Evolutionary conservation across 1,140 invertebrate species (phyloP), one percentile per base, ranked within the genome.

Genomic region (Armadillidium nasatum): DNA sequence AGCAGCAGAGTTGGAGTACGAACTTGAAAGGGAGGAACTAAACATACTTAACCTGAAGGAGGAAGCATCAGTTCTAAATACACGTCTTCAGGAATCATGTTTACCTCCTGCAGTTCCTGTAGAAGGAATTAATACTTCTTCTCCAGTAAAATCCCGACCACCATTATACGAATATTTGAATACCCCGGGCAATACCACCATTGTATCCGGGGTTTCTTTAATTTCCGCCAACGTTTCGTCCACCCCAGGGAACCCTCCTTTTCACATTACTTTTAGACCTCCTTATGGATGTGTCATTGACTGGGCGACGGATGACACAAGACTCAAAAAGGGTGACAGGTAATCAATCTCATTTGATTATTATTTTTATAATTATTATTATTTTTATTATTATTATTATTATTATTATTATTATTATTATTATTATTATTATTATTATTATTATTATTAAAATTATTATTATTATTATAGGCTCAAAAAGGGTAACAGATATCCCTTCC

Each of bases 1-100:
- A 80, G 93, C 94, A 83, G 94, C 94, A 0, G 94, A 95, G 84
- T 84, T 95, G 77, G 93, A 95, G 82, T 95, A 94, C 84, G 90
- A 93, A 83, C 85, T 94, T 46, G 93, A 93, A 0, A 87, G 93
- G 21, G 94, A 95, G 83, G 94, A 95, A 85, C 85, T 95, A 70
- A 93, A 94, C 84, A 86, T 94, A 82, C 85, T 94, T 74, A 93
- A 92, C 23, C 85, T 95, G 76, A 87, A 92, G 76, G 93, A 94
- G 85, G 93, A 95, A 84, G 90, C 89, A 68, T 86, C 92, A 73
- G 89, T 91, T n/a, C 85, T 95, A 22, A 90, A 93, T 82, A 85
- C 90, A 9, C 89, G 91, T 72, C 85, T 94, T 43, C 92, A 94
- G 83, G 89, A 92, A 85, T 80, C 81, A 68, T 60, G 50, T 60